Evolutionary conservation across 2,888 invertebrate genomes (phyloP).

Genomic region (Lepeophtheirus nordmannii): DNA sequence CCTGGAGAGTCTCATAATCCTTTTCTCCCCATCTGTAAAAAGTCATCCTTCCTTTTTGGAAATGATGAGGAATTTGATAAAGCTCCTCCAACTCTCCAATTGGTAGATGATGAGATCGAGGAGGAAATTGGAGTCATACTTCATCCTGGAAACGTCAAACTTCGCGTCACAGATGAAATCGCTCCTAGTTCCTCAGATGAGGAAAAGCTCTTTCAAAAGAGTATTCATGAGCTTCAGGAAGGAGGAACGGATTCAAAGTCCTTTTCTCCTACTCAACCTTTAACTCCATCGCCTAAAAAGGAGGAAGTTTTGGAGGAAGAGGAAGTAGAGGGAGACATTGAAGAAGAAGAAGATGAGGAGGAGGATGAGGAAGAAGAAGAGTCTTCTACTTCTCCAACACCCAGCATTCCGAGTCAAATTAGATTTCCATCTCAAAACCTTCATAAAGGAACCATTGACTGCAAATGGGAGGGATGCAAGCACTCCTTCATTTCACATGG

Average conservation of each 20-base stretch:
- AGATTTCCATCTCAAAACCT: slow-evolving; percentile 7
- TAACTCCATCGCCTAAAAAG: no score
- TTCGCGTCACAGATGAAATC: slow-evolving; percentile 1
- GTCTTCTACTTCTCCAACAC: not conserved
- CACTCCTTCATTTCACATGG: slow-evolving; percentile 59
- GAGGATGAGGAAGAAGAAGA: not conserved
- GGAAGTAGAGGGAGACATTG: slow-evolving; percentile 1
- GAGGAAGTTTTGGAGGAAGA: not conserved
- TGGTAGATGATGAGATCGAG: not conserved
- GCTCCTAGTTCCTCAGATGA: slow-evolving; percentile 1
- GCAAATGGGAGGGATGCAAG: slow-evolving; percentile 68
- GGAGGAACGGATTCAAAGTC: no score
- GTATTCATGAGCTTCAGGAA: not conserved
- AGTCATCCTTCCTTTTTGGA: slow-evolving; percentile 15
- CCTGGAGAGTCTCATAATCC: slow-evolving; percentile 8
- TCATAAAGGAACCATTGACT: slow-evolving; percentile 35
- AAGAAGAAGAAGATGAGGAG: slow-evolving; percentile 9
- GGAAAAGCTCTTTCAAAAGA: not conserved
- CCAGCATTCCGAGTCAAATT: not conserved
- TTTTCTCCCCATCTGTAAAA: not conserved
- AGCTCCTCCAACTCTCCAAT: not conserved
- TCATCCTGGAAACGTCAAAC: not conserved
- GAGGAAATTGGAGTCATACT: not conserved
- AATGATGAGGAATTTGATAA: not conserved
- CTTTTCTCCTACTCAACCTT: no score